Percentiles rank a stretch among this genome's conserved stretches.
Conservation (phyloP, 1,140 invertebrate genomes). For the Orussus abietinus region DNA sequence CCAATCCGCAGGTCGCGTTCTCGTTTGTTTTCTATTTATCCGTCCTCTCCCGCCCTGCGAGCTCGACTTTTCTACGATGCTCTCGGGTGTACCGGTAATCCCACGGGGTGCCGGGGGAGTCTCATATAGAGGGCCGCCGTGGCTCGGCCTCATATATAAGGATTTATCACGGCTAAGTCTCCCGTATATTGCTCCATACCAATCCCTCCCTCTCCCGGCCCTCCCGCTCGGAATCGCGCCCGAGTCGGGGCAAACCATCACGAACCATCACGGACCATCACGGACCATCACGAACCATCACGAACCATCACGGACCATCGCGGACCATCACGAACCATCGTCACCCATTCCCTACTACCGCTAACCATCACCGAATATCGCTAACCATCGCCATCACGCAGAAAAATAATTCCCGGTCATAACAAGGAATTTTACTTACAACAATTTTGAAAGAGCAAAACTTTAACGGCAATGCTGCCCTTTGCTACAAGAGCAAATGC, state of each 20-base stretch:
- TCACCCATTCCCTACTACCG: not conserved
- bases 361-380: too few species aligned
- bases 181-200: slow-evolving; percentile 49
- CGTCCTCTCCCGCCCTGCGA: slow-evolving; percentile 8
- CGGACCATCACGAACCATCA: not conserved
- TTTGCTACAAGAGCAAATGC: too few species aligned
- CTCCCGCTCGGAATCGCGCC: slow-evolving; percentile 5
- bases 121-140: slow-evolving; percentile 46
- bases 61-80: slow-evolving; percentile 5
- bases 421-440: too few species aligned
- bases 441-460: too few species aligned
- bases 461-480: too few species aligned
- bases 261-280: not conserved
- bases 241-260: not conserved
- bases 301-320: not conserved
- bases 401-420: too few species aligned
- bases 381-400: too few species aligned
- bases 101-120: slow-evolving; percentile 42
- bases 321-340: not conserved
- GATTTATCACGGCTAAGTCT: slow-evolving; percentile 53
- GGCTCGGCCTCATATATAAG: slow-evolving; percentile 51
- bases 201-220: slow-evolving; percentile 25
- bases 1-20: slow-evolving; percentile 5
- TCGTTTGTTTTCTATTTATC: slow-evolving; percentile 38
- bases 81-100: slow-evolving; percentile 43